phyloP scores from a whole-genome alignment of 2,113 vertebrate genomes.

The Entosphenus tridentatus region DNA sequence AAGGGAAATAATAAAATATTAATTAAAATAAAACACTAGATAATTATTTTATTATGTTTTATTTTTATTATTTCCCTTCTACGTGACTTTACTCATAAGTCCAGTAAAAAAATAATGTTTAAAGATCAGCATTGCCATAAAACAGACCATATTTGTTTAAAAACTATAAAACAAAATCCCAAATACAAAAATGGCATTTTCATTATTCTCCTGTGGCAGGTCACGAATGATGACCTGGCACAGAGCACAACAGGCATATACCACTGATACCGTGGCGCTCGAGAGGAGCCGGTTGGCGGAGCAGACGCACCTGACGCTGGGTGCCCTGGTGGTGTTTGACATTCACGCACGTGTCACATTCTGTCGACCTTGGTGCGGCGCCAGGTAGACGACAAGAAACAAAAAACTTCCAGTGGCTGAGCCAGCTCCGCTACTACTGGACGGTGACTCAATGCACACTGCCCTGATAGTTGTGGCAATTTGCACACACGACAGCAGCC shows the following conservation, averaged over 20 bases:
- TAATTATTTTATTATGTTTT: no score
- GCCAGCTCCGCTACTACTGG: conserved; percentile 66
- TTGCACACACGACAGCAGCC: no score
- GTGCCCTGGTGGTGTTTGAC: conserved; percentile 50
- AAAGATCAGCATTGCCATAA: no score
- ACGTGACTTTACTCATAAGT: no score
- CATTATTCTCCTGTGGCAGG: conserved; percentile 5
- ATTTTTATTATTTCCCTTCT: no score
- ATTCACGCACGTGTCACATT: conserved; percentile 51
- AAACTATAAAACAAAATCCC: no score
- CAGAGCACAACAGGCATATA: conserved; percentile 36
- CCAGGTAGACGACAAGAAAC: conserved; percentile 36
- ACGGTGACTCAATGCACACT: background rate
- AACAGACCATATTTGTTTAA: no score
- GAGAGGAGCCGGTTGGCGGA: conserved; percentile 52
- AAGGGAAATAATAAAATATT: no score
- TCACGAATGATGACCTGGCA: conserved; percentile 33
- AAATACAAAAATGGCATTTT: no score
- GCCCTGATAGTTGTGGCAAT: no score
- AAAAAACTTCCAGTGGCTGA: conserved; percentile 66
- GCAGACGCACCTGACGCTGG: conserved; percentile 48
- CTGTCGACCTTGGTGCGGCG: conserved; percentile 24
- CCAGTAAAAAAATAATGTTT: no score
- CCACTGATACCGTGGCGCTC: conserved; percentile 50
- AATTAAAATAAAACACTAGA: no score